Evolutionary conservation across 1,140 invertebrate species (phyloP).

Genomic region (Tetramorium alpestre): DNA sequence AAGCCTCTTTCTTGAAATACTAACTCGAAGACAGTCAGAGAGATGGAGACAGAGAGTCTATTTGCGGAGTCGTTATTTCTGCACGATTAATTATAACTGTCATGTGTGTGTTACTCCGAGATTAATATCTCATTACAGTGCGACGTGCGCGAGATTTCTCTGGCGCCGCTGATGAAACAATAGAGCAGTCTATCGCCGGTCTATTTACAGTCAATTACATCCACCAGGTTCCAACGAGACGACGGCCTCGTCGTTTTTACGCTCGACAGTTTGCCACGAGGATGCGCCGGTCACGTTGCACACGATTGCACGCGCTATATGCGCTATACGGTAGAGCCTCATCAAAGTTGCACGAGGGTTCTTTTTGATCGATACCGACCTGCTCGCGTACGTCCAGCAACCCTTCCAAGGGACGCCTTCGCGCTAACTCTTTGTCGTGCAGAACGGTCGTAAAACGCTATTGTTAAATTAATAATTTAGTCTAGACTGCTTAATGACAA

Average conservation of each 20-base stretch:
- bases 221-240: conserved; percentile 15
- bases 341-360: conserved; percentile 56
- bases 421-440: not conserved
- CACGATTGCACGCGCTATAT: conserved; percentile 41
- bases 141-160: conserved; percentile 34
- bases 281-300: conserved; percentile 46
- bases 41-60: not conserved
- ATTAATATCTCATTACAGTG: not conserved
- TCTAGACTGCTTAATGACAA: not conserved
- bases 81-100: not conserved
- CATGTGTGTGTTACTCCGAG: not conserved
- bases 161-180: not conserved
- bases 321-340: not conserved
- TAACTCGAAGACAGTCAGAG: not conserved
- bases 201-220: conserved; percentile 51
- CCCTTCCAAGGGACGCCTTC: conserved; percentile 27
- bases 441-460: not conserved
- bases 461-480: not conserved
- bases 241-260: conserved; percentile 19
- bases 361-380: conserved; percentile 55
- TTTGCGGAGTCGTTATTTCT: not conserved
- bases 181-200: not conserved
- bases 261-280: conserved; percentile 35
- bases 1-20: not conserved
- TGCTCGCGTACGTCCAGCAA: conserved; percentile 34